Conservation (phyloP, 2,113 vertebrate genomes). For the Vidua chalybeata region DNA sequence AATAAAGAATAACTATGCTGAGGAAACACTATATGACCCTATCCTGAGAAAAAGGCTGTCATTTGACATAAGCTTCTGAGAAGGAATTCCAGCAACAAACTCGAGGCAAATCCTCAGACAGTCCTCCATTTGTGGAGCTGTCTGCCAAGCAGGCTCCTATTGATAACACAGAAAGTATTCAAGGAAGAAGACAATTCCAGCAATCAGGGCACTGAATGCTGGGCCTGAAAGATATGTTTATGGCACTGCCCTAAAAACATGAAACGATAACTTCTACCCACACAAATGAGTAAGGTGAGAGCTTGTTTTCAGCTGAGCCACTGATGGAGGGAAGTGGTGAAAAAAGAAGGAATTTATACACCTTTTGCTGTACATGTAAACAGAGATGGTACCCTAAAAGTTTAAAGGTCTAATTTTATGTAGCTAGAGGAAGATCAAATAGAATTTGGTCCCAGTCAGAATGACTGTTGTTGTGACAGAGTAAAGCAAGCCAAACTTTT, state of each 20-base stretch:
- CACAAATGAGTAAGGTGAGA: neutral
- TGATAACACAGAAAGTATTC: constrained; percentile 47
- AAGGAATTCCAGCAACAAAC: constrained; percentile 56
- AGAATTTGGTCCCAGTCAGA: neutral
- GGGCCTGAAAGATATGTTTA: neutral
- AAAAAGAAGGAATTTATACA: neutral
- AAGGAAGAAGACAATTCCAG: constrained; percentile 17
- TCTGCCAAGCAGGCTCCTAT: constrained; percentile 4
- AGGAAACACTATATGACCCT: constrained; percentile 51
- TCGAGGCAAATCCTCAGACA: constrained; percentile 16
- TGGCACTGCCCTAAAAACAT: neutral
- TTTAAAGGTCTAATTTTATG: neutral
- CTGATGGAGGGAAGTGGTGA: rapidly evolving
- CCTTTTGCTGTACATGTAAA: neutral
- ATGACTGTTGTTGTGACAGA: neutral
- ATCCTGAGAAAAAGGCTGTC: constrained; percentile 48
- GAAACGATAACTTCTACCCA: neutral
- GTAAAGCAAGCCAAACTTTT: neutral
- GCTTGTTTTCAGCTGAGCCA: neutral
- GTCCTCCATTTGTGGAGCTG: constrained; percentile 24
- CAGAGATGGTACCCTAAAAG: neutral
- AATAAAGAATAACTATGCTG: constrained; percentile 33
- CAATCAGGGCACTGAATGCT: neutral
- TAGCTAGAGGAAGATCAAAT: neutral
- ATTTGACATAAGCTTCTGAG: constrained; percentile 34